Evolutionary conservation across 2,888 invertebrate species (phyloP), one percentile per base, ranked within the genome.

Genomic region (Melieria omissa): DNA sequence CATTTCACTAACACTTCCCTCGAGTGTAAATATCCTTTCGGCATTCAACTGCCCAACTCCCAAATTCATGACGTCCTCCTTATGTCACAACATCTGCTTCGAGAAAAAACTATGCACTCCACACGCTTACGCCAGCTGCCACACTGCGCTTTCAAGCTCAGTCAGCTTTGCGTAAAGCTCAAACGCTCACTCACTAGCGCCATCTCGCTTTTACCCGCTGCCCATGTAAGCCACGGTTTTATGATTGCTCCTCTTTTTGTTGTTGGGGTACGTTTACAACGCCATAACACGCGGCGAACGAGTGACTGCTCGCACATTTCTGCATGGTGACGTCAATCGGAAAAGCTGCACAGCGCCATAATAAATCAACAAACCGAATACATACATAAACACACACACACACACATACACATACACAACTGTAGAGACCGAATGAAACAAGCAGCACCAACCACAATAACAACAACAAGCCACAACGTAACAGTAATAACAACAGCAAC

Each of bases 321-420:
- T 79, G 77, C 77, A 77, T 76, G 78, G 80, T 84, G 84, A 84
- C 84, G 84, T 84, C 85, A 84, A 84, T 84, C 74, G 83, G 74
- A 78, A 83, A 82, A 84, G 85, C 84, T 85, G 65, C 61, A 45
- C 62, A 63, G 60, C 74, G 73, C 71, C 74, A 79, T 79, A 57
- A 69, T 69, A 69, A 69, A 78, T 76, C 77, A 75, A 77, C 77
- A 77, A 80, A 75, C 71, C 70, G 70, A 71, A 70, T 45, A 68
- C 60, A 70, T 66, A 73, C 41, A 58, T 16, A 70, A 63, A 42
- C 52, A 62, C 55, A 58, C 68, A n/a, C 63, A 68, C 49, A 58
- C 68, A 14, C 62, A 45, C 10, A 16, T n/a, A 64, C 8, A 52
- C 2, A 52, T 41, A 61, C 29, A 46, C 16, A 64, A n/a, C 41